Evolutionary conservation across 2,888 invertebrate species (phyloP).

Genomic region (Drosophila eohydei): DNA sequence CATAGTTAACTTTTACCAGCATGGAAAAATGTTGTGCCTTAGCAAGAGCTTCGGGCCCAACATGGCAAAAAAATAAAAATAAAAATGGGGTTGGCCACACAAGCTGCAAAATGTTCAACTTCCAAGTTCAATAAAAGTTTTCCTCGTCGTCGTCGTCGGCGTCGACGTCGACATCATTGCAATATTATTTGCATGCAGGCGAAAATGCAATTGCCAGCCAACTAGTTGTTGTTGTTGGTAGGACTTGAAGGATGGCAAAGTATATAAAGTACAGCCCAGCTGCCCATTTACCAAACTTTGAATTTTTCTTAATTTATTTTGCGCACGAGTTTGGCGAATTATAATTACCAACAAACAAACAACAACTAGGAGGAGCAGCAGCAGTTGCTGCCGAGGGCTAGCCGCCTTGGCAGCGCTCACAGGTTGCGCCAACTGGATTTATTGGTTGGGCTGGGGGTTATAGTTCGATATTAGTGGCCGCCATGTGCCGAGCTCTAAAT

Average conservation of each 20-base stretch:
- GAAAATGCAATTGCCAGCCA: constrained; percentile 69
- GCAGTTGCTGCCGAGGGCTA: constrained; percentile 16
- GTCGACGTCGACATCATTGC: constrained; percentile 57
- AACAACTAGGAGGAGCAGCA: constrained; percentile 27
- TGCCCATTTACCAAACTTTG: constrained; percentile 58
- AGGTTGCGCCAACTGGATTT: constrained; percentile 63
- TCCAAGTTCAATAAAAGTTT: constrained; percentile 82
- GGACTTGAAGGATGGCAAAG: constrained; percentile 51
- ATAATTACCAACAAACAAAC: constrained; percentile 73
- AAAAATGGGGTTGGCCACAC: constrained; percentile 11
- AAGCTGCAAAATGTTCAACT: constrained; percentile 53
- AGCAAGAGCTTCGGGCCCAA: constrained; percentile 40
- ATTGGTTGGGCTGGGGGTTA: constrained; percentile 63
- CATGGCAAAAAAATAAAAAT: background rate
- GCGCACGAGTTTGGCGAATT: constrained; percentile 68
- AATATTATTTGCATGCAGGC: constrained; percentile 78
- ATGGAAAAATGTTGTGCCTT: constrained; percentile 80
- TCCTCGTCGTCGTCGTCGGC: constrained; percentile 56
- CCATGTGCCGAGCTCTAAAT: constrained; percentile 37
- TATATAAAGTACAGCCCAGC: constrained; percentile 28
- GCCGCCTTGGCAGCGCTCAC: constrained; percentile 45
- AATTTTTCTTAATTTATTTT: constrained; percentile 81
- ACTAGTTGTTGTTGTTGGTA: constrained; percentile 34
- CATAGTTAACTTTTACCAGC: constrained; percentile 83
- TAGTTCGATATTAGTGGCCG: constrained; percentile 74